Percentiles rank a stretch among this genome's conserved stretches.
Evolutionary conservation across 2,113 vertebrate species (phyloP).

Genomic region (Nematolebias whitei): DNA sequence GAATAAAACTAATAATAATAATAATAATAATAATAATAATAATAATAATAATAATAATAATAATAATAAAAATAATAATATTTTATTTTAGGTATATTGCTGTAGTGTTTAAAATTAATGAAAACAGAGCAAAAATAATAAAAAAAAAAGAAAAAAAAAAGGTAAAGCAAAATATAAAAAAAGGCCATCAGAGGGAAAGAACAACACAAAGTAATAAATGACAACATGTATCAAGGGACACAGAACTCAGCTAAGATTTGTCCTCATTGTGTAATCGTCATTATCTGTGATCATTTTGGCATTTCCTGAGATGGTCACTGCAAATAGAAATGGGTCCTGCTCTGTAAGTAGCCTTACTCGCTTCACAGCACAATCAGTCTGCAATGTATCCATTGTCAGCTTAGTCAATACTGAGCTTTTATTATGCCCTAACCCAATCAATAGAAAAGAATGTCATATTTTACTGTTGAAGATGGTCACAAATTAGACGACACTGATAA

Average conservation of each 20-base stretch:
- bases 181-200: too few relatives aligned
- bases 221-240: not conserved
- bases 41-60: too few relatives aligned
- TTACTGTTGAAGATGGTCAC: constrained; percentile 59
- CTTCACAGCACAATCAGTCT: constrained; percentile 63
- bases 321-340: constrained; percentile 9
- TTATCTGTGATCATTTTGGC: constrained; percentile 46
- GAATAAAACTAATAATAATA: too few relatives aligned
- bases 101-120: too few relatives aligned
- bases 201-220: not conserved
- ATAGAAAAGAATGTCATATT: constrained; percentile 55
- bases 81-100: too few relatives aligned
- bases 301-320: constrained; percentile 15
- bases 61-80: too few relatives aligned
- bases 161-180: too few relatives aligned
- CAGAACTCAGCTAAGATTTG: constrained; percentile 26
- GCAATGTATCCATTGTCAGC: constrained; percentile 59
- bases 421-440: constrained; percentile 70
- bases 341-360: constrained; percentile 42
- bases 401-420: constrained; percentile 72
- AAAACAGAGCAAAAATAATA: too few relatives aligned
- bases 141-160: too few relatives aligned
- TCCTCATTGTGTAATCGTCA: constrained; percentile 49
- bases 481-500: constrained; percentile 51
- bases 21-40: too few relatives aligned